Evolutionary conservation across 2,113 vertebrate genomes (phyloP), one percentile per base, ranked within the genome.

Genomic region (Notarius lentiginosus): DNA sequence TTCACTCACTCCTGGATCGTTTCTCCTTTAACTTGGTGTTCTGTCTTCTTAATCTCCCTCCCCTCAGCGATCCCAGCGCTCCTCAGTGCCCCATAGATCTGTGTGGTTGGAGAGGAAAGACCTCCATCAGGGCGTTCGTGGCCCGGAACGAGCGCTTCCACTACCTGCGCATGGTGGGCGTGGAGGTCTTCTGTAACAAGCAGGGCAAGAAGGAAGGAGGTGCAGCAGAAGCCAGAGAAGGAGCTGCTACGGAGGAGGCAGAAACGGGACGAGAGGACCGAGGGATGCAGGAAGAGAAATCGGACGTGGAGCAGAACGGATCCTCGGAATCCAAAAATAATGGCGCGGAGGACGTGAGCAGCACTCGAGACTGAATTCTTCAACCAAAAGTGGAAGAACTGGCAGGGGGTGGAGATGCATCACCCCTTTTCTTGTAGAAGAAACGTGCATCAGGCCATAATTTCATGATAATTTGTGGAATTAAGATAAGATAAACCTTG

Each of bases 71-170:
- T 86, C 93, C 95, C 0, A 93, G 92, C 0, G 91, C 96, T 80
- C 96, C 98, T 49, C 97, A 97, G 95, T 99, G 98, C 75, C 92
- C 97, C 66, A 96, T 99, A 61, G 97, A 99, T 92, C 92, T 99
- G 60, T 99, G 98, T 34, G 98, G 98, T 10, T 99, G 98, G 98
- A 96, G 97, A 83, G 98, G 98, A 9, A 99, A 99, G 94, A 96
- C 97, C 0, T 99, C 98, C 1, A 96, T 99, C 87, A 96, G 97
- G 60, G 97, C 97, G 72, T 99, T 99, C 53, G 98, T 99, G 83
- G 95, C 97, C 24, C 96, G 96, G 88, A 99, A 99, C 5, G 98
- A 99, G 90, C 95, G 97, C 60, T 94, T 97, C 68, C 98, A 99
- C 91, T 99, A 99, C 91, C 95, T 99, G 83, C 95, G 98, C 83